phyloP scores from a whole-genome alignment of 2,888 invertebrate species.

The Ceriagrion tenellum region DNA sequence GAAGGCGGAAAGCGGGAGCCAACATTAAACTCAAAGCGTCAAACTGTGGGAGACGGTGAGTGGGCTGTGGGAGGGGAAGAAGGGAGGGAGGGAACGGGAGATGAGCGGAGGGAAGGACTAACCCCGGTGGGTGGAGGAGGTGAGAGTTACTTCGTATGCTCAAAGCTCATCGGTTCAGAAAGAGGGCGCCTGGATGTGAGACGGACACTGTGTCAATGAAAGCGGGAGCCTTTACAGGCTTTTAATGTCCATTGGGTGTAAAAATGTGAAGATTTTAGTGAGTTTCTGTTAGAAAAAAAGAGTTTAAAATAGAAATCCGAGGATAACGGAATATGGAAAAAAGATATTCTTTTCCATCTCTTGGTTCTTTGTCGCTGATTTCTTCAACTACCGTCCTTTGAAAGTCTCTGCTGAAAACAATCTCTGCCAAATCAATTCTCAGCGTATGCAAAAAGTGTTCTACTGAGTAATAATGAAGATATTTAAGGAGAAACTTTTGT shows the following conservation, averaged over 20 bases:
- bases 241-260: background rate
- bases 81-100: no score
- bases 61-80: background rate
- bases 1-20: no score
- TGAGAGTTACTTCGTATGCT: background rate
- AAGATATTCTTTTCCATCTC: background rate
- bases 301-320: background rate
- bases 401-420: background rate
- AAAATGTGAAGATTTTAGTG: background rate
- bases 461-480: no score
- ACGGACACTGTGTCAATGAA: background rate
- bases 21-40: background rate
- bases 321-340: background rate
- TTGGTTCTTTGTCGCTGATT: no score
- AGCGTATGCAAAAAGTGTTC: background rate
- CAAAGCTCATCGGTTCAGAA: background rate
- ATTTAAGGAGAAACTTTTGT: no score
- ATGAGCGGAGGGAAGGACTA: no score
- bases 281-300: background rate
- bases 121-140: background rate
- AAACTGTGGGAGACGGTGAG: background rate
- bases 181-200: background rate
- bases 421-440: background rate
- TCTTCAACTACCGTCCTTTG: background rate
- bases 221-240: background rate